Evolutionary conservation across 2,113 vertebrate species (phyloP), one percentile per base, ranked within the genome.

Genomic region (Saimiri boliviensis): DNA sequence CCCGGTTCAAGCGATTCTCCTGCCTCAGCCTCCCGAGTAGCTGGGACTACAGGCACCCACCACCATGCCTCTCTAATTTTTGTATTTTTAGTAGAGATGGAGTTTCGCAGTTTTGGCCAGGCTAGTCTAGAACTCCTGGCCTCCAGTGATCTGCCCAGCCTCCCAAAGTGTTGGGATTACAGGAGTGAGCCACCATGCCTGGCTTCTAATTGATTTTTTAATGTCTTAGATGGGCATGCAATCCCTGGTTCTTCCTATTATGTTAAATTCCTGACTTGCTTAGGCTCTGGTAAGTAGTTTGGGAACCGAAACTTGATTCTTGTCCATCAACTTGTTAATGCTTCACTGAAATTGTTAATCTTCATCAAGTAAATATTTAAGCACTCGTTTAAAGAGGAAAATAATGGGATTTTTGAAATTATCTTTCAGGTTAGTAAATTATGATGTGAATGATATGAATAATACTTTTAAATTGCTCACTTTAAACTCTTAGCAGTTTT

Each of bases 321-420:
- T 89, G 49, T 20, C 47, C 32, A 14, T 52, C 40, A 79, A n/a
- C 32, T 35, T 83, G n/a, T 77, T 80, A 86, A 58, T 79, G 68
- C 45, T 83, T 77, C 45, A 49, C 32, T 68, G 37, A 84, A 82
- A 73, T 54, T 54, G 25, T 83, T 92, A 54, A 54, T 68, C 6
- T 30, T 66, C 58, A 66, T 56, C 42, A 76, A 35, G 25, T 82
- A 86, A 93, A 45, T 94, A 79, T 37, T 47, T 73, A 37, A 83
- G 16, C 23, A 76, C 21, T 91, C 32, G 56, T 91, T 68, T 80
- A 88, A 74, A 95, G 76, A 85, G 76, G 94, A 66, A 86, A 87
- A 92, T 49, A 91, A 73, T 89, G 77, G 17, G 10, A 63, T 76
- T 81, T 89, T 13, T 1, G 40, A 83, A 73, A 37, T 87, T 73